Conservation (phyloP, 2,113 vertebrate genomes). For the Maccullochella peelii region DNA sequence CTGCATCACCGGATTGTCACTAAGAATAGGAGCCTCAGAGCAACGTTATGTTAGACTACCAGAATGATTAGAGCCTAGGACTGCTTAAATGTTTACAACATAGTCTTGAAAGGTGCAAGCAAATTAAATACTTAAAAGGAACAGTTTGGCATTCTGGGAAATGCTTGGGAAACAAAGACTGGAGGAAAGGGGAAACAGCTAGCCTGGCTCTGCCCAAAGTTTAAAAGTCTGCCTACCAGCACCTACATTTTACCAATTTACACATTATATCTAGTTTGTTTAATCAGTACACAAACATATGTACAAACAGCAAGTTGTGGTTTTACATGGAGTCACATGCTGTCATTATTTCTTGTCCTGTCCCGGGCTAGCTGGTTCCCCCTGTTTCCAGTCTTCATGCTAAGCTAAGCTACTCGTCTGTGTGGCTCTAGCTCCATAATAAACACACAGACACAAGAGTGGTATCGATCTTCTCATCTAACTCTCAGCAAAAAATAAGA, state of each 20-base stretch:
- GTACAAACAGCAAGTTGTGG: background rate
- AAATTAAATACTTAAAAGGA: constrained; percentile 18
- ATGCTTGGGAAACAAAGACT: background rate
- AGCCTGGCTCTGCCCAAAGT: no score
- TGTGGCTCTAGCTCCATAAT: no score
- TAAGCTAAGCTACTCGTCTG: background rate
- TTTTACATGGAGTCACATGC: background rate
- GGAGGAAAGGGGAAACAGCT: background rate
- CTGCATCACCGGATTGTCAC: constrained; percentile 49
- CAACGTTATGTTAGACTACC: background rate
- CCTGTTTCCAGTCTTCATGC: background rate
- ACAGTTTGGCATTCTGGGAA: background rate
- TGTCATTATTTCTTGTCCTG: background rate
- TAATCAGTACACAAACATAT: background rate
- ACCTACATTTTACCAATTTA: background rate
- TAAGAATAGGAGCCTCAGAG: constrained; percentile 33
- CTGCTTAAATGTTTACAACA: constrained; percentile 23
- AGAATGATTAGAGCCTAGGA: constrained; percentile 9
- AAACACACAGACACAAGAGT: background rate
- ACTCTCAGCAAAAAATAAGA: background rate
- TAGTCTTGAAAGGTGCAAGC: constrained; percentile 2
- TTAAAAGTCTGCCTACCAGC: background rate
- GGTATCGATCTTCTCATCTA: background rate
- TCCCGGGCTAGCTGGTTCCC: background rate
- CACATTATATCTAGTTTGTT: background rate